Base-by-base conservation (phyloP, 2,797 vertebrate species). In the Hydrolagus colliei region DNA sequence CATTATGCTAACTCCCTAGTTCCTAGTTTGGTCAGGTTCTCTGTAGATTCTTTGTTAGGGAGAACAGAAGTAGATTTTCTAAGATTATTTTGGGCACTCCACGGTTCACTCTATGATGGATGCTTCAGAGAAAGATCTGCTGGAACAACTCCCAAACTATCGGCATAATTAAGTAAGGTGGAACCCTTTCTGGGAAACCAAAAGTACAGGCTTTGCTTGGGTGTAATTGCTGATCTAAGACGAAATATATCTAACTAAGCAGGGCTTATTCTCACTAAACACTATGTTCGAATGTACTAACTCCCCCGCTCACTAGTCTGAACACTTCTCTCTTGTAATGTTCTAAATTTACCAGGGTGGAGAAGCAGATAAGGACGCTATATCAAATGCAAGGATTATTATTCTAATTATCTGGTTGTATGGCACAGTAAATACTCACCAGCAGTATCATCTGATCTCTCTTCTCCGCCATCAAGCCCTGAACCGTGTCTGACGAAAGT, bases 301-400 rank as follows among this genome's bases (percentile, higher is more conserved):
- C 2, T 41, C 35, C 74, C 74, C 27, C 74, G 5, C 14, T 14
- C 73, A 16, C 35, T 14, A 2, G 16, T 10, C 41, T 76, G 41
- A 8, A 10, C 14, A 20, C 52, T 18, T 59, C 14, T 6, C 12
- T 75, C 14, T 13, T 13, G 41, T 9, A 22, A 9, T 75, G 13
- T 16, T 18, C 14, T 75, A 35, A 75, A 76, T 76, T 73, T 27
- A 73, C 72, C 22, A 12, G 10, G 20, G n/a, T 22, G 72, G 9
- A 27, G 22, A 20, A 9, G 72, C 20, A 11, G 88, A 88, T 86
- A 87, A 87, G 87, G 86, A 27, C 86, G 86, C 86, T 88, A 14
- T 13, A 20, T 8, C 52, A 72, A 85, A 87, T 86, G 85, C 76
- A 85, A 84, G 73, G n/a, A 77, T 76, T 52, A 63, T 80, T 68